phyloP scores from a whole-genome alignment of 2,113 vertebrate genomes.

The Chloroceryle aenea region DNA sequence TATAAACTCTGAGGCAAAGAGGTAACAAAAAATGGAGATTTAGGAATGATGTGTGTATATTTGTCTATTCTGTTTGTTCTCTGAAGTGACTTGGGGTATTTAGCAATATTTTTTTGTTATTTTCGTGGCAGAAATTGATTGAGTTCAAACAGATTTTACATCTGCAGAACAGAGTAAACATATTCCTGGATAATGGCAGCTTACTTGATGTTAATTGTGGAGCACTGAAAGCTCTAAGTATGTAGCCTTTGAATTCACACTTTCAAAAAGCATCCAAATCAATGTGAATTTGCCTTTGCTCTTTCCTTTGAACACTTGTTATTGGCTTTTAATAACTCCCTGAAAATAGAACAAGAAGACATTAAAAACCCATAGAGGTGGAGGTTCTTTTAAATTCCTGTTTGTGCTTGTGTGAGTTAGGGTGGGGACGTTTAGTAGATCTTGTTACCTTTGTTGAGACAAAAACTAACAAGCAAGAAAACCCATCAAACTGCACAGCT shows the following conservation, averaged over 20 bases:
- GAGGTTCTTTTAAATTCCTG: background rate
- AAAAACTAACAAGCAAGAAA: background rate
- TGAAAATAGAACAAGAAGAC: background rate
- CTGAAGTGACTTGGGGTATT: background rate
- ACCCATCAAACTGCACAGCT: background rate
- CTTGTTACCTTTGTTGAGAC: background rate
- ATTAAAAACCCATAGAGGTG: background rate
- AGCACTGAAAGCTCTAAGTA: background rate
- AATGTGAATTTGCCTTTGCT: background rate
- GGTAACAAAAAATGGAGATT: background rate
- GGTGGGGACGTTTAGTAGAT: background rate
- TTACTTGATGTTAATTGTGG: background rate
- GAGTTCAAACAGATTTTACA: background rate
- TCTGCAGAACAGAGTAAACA: background rate
- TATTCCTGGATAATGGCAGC: background rate
- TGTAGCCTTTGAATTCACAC: background rate
- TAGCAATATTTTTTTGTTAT: background rate
- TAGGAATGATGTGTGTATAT: background rate
- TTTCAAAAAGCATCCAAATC: background rate
- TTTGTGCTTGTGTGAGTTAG: background rate
- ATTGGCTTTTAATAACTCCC: background rate
- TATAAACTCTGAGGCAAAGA: background rate
- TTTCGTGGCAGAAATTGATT: background rate
- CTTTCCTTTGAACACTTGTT: background rate
- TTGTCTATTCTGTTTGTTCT: background rate